These are phyloP conservation scores for Danionella dracula DNA, from an alignment of 2,797 vertebrate genomes.

Conservation along the genomic window DNA sequence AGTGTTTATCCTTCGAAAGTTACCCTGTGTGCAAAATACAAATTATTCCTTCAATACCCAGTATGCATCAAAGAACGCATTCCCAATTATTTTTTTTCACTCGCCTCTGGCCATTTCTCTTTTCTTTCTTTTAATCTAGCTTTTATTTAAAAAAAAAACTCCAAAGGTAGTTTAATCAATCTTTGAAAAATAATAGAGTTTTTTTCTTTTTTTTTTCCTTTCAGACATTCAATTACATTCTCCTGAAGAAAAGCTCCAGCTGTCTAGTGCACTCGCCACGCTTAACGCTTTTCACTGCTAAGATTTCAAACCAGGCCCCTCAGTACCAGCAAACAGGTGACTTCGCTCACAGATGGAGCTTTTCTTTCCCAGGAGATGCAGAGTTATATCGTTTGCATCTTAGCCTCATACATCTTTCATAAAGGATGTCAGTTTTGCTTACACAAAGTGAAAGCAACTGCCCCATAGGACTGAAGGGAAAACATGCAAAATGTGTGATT, in stretches of 20 bases:
- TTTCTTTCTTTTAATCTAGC: constrained; percentile 16
- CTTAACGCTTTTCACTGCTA: constrained; percentile 28
- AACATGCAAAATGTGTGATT: constrained; percentile 64
- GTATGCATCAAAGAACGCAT: constrained; percentile 57
- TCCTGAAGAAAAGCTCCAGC: constrained; percentile 14
- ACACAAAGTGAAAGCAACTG: constrained; percentile 67
- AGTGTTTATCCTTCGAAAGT: constrained; percentile 27
- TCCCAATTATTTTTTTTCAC: constrained; percentile 40
- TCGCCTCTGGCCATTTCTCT: constrained; percentile 49
- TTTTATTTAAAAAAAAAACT: neutral
- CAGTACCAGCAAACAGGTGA: constrained; percentile 72
- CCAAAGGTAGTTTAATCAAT: constrained; percentile 29
- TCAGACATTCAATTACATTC: constrained; percentile 27
- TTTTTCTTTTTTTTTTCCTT: constrained; percentile 6
- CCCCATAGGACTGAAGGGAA: constrained; percentile 65
- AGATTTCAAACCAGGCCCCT: constrained; percentile 45
- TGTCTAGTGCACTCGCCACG: constrained; percentile 11
- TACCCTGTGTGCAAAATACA: constrained; percentile 43
- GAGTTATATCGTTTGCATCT: constrained; percentile 76
- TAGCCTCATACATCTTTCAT: constrained; percentile 81
- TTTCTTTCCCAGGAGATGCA: constrained; percentile 65
- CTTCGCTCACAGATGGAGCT: constrained; percentile 72
- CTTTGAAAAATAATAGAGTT: constrained; percentile 28
- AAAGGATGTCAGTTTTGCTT: constrained; percentile 81
- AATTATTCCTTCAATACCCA: constrained; percentile 51